Base-by-base conservation (phyloP, 92 coral and sea anemone species). In the Porites evermanni region DNA sequence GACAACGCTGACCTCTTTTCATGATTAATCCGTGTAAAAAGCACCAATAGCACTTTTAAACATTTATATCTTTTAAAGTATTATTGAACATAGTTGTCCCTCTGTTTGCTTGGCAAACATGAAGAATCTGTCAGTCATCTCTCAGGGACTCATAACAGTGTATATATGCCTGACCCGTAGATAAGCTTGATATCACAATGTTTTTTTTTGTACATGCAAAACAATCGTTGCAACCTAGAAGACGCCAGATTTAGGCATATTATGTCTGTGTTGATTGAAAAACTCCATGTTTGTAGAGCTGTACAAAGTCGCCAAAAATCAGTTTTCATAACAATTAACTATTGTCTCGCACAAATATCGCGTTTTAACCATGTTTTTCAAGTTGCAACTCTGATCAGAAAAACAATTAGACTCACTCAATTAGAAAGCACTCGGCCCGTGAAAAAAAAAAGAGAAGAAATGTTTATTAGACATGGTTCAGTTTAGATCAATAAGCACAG, bases 391-490 rank as follows among this genome's bases (percentile, higher is more conserved):
- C 88, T 56, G 87, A 76, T 69, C 85, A 87, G 47, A 38, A 87
- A 91, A 87, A 85, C 83, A 91, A 91, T 87, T 87, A 91, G 91
- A 58, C 65, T 52, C 79, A 60, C 91, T 77, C 91, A 90, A 87
- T 86, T 86, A 77, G 85, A 67, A 80, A 72, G 86, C 90, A 70
- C 79, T 79, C 74, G 78, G 87, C 87, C 71, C 60, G 83, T 63
- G 79, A 64, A 44, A 70, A 81, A 70, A 72, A n/a, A 72, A 59
- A 54, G 47, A 54, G 61, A 65, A 75, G 67, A 75, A 73, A 80
- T 71, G 80, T 72, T 51, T 66, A 85, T 79, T 66, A 61, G 76
- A 86, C 86, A 90, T 88, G 79, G 75, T 63, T 59, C 88, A 64
- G 58, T 14, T 56, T 44, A 24, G 84, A 65, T 79, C 74, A 64